Conservation (phyloP, 2,888 invertebrate genomes). For the Luffia ferchaultella region DNA sequence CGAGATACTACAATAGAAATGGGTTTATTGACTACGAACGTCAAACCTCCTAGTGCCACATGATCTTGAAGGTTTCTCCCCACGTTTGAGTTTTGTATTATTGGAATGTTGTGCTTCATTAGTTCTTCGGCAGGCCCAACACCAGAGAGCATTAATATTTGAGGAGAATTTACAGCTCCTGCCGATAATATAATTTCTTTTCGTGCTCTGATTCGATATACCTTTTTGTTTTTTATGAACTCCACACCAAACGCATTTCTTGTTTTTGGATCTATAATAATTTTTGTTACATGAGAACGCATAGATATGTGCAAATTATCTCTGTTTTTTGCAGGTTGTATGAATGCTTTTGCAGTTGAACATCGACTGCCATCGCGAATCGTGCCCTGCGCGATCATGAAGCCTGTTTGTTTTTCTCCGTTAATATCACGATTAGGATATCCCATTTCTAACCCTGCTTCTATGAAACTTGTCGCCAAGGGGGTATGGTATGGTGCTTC, state of each 20-base stretch:
- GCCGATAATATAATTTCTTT: constrained; percentile 87
- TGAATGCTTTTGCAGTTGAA: constrained; percentile 84
- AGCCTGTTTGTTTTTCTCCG: constrained; percentile 79
- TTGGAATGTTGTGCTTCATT: constrained; percentile 64
- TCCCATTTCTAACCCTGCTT: constrained; percentile 81
- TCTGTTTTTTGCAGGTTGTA: constrained; percentile 72
- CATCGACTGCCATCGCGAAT: constrained; percentile 80
- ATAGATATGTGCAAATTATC: constrained; percentile 78
- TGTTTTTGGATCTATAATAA: constrained; percentile 66
- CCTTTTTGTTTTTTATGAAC: constrained; percentile 65
- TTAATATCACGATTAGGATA: constrained; percentile 68
- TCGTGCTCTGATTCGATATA: constrained; percentile 63
- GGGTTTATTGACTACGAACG: background rate
- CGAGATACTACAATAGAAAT: background rate
- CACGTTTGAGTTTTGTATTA: constrained; percentile 74
- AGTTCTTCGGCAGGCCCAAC: constrained; percentile 75
- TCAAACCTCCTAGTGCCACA: constrained; percentile 76
- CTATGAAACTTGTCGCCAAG: constrained; percentile 80
- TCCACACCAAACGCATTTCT: constrained; percentile 73
- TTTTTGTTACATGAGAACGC: constrained; percentile 72
- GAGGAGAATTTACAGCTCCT: constrained; percentile 85
- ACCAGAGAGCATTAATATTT: constrained; percentile 87
- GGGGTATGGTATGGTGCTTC: constrained; percentile 91
- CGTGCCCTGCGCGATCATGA: constrained; percentile 80
- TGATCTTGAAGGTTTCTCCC: constrained; percentile 87